Conservation (phyloP, 2,888 invertebrate genomes). For the Melanchra persicariae region DNA sequence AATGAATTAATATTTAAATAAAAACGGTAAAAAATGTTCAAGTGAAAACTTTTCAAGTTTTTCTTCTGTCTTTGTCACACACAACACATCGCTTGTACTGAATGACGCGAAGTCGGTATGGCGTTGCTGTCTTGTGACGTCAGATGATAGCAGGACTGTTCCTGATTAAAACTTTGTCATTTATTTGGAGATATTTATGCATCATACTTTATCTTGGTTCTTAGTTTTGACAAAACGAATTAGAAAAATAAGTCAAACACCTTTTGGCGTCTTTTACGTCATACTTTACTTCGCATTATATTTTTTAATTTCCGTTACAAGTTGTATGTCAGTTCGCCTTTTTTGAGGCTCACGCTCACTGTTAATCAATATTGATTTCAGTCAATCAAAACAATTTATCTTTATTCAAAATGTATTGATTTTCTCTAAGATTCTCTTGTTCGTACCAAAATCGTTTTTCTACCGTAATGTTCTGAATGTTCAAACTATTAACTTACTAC, state of each 20-base stretch:
- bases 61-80: neutral
- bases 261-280: neutral
- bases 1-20: neutral
- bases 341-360: neutral
- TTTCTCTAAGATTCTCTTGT: neutral
- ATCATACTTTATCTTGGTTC: neutral
- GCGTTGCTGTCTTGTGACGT: neutral
- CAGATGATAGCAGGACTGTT: neutral
- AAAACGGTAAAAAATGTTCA: neutral
- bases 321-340: neutral
- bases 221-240: neutral
- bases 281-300: neutral
- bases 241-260: neutral
- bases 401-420: neutral
- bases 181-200: neutral
- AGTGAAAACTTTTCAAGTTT: neutral
- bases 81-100: neutral
- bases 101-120: neutral
- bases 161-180: neutral
- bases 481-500: too few species aligned
- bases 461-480: neutral
- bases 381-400: neutral
- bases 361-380: neutral
- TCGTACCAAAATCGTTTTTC: too few species aligned
- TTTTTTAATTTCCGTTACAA: neutral